phyloP scores from a whole-genome alignment of 2,888 invertebrate species.

The Latrodectus elegans region DNA sequence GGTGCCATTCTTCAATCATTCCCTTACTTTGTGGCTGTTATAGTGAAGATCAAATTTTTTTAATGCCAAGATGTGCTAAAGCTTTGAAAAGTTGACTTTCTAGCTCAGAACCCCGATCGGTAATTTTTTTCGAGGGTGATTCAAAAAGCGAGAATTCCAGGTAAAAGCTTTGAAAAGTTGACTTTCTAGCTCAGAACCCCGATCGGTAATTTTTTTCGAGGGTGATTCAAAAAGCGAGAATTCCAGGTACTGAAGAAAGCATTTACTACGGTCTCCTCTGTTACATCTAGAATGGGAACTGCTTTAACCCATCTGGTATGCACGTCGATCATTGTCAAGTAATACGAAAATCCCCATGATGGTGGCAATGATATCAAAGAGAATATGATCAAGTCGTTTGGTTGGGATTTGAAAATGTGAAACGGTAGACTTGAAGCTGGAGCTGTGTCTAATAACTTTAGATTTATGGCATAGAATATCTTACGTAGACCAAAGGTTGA shows the following conservation, averaged over 20 bases:
- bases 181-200: too few relatives aligned
- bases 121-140: neutral
- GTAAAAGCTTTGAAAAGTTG: too few relatives aligned
- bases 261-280: constrained; percentile 5
- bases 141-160: too few relatives aligned
- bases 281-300: constrained; percentile 1
- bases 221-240: neutral
- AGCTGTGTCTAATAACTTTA: constrained; percentile 13
- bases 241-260: constrained; percentile 7
- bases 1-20: too few relatives aligned
- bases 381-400: neutral
- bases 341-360: neutral
- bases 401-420: neutral
- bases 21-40: neutral
- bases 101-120: neutral
- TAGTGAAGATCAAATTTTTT: neutral
- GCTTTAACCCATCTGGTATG: constrained; percentile 29
- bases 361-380: constrained; percentile 15
- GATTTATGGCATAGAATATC: neutral
- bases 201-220: too few relatives aligned
- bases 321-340: neutral
- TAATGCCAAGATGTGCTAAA: neutral
- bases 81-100: neutral
- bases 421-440: neutral
- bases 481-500: neutral